phyloP scores from a whole-genome alignment of 1,140 invertebrate genomes.

The Hycleus cichorii region DNA sequence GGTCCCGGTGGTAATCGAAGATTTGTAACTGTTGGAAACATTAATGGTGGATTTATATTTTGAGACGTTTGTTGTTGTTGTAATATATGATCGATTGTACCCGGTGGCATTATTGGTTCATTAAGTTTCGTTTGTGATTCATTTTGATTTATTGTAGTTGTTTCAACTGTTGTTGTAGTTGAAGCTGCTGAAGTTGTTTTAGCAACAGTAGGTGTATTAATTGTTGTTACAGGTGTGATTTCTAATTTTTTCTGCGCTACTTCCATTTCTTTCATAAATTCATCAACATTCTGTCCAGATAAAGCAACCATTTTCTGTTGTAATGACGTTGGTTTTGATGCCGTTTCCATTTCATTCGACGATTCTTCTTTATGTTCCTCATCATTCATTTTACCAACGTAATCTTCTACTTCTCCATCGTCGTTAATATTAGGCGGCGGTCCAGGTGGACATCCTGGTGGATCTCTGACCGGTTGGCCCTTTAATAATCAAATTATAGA shows the following conservation, averaged over 20 bases:
- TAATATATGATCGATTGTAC: constrained; percentile 21
- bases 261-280: constrained; percentile 88
- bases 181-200: too few relatives aligned
- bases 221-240: constrained; percentile 47
- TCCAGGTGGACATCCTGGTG: constrained; percentile 82
- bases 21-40: constrained; percentile 37
- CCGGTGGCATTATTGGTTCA: constrained; percentile 31
- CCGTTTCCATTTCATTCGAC: constrained; percentile 28
- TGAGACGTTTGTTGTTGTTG: constrained; percentile 11
- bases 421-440: constrained; percentile 66
- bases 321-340: constrained; percentile 63
- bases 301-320: constrained; percentile 79
- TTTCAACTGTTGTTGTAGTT: too few relatives aligned
- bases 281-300: constrained; percentile 84
- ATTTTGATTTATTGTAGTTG: too few relatives aligned
- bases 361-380: constrained; percentile 29
- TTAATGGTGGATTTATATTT: constrained; percentile 41
- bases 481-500: constrained; percentile 5
- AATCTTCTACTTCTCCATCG: constrained; percentile 53
- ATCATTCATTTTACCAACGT: constrained; percentile 28
- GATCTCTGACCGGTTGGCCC: constrained; percentile 45
- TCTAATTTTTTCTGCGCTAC: constrained; percentile 71
- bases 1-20: constrained; percentile 55
- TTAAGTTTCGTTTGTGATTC: not conserved
- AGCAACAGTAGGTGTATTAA: constrained; percentile 45